phyloP scores from a whole-genome alignment of 2,888 invertebrate species.

The Zhuqinia jingwanae region DNA sequence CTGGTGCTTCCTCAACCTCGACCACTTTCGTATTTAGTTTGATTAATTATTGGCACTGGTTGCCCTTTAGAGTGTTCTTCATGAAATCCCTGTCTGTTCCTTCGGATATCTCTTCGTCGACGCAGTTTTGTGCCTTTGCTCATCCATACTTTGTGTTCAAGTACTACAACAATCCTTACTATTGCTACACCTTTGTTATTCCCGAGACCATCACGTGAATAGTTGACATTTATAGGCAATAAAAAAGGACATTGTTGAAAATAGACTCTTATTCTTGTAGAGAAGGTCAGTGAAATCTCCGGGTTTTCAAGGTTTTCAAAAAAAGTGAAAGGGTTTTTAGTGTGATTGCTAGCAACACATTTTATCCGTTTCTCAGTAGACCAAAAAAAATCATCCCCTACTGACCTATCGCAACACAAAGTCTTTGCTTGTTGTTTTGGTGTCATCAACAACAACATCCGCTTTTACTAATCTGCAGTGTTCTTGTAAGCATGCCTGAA shows the following conservation, averaged over 20 bases:
- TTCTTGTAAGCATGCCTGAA: conserved; percentile 67
- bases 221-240: background rate
- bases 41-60: conserved; percentile 62
- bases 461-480: background rate
- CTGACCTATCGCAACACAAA: background rate
- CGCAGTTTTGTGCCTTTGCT: conserved; percentile 69
- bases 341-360: background rate
- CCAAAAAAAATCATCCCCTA: background rate
- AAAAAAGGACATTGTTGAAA: background rate
- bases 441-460: too few species aligned
- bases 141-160: conserved; percentile 72
- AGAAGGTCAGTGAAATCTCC: background rate
- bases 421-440: too few species aligned
- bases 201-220: conserved; percentile 71
- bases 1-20: background rate
- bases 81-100: conserved; percentile 65
- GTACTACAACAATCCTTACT: conserved; percentile 71
- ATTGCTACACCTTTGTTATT: conserved; percentile 65
- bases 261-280: background rate
- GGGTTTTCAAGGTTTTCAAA: background rate
- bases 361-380: background rate
- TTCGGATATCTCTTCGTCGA: conserved; percentile 55
- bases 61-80: conserved; percentile 67
- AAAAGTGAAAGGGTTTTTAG: background rate
- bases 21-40: background rate